Evolutionary conservation across 2,113 vertebrate species (phyloP).

Genomic region (Cyanoramphus novaezelandiae): DNA sequence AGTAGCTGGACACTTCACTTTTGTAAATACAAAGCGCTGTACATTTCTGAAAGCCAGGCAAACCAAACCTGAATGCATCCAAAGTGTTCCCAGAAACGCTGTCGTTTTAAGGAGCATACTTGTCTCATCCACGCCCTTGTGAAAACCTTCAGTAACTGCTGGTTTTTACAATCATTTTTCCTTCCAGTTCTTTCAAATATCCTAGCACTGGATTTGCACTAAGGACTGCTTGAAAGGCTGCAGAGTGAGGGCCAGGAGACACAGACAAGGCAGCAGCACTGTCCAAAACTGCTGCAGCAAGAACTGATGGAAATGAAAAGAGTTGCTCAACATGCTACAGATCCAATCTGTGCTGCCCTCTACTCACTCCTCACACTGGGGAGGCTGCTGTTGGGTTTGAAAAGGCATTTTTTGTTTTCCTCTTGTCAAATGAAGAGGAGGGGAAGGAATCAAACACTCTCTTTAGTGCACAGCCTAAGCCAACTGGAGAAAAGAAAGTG

Average conservation of each 20-base stretch:
- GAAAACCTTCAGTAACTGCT: background rate
- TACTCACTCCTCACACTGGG: background rate
- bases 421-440: background rate
- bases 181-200: background rate
- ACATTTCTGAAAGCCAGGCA: background rate
- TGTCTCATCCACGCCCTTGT: background rate
- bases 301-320: background rate
- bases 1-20: background rate
- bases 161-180: background rate
- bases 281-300: background rate
- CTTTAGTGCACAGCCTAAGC: background rate
- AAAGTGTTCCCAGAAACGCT: background rate
- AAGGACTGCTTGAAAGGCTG: background rate
- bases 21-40: background rate
- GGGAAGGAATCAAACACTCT: background rate
- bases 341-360: background rate
- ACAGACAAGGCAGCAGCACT: background rate
- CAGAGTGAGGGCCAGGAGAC: background rate
- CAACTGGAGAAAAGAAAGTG: background rate
- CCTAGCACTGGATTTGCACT: background rate
- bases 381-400: background rate
- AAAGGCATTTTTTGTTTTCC: background rate
- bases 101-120: conserved; percentile 4
- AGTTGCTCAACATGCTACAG: background rate
- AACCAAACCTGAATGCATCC: background rate